Conservation (phyloP, 1,140 invertebrate genomes). For the Papilio machaon region DNA sequence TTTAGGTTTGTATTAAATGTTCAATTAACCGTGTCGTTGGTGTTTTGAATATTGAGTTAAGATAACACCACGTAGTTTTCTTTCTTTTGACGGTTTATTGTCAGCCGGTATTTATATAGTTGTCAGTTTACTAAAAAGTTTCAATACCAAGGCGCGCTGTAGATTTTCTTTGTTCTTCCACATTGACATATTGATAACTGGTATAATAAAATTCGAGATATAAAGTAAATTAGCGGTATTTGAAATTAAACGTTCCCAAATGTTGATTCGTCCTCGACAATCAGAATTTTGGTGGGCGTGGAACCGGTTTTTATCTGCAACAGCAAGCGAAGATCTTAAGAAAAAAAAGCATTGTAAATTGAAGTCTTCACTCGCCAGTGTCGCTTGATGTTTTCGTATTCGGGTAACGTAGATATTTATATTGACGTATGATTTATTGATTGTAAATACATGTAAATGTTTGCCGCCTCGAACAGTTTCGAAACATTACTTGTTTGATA, state of each 20-base stretch:
- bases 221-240: slow-evolving; percentile 34
- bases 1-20: not conserved
- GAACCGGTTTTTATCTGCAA: slow-evolving; percentile 46
- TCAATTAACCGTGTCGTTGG: not conserved
- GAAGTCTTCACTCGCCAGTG: slow-evolving; percentile 45
- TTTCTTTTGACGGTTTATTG: not conserved
- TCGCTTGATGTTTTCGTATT: slow-evolving; percentile 59
- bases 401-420: slow-evolving; percentile 65
- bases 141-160: not conserved
- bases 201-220: slow-evolving; percentile 29
- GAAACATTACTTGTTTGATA: not conserved
- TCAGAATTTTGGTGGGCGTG: slow-evolving; percentile 49
- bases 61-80: not conserved
- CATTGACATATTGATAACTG: slow-evolving; percentile 13
- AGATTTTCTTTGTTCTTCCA: not conserved
- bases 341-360: slow-evolving; percentile 45
- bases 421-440: slow-evolving; percentile 64
- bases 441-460: slow-evolving; percentile 56
- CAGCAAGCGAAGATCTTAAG: slow-evolving; percentile 37
- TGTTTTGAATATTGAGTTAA: not conserved
- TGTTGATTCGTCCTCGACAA: slow-evolving; percentile 41
- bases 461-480: no score
- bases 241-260: slow-evolving; percentile 47
- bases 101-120: not conserved
- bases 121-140: not conserved